Conservation (phyloP, 1,140 invertebrate species). For the Drosophila ercepeae region DNA sequence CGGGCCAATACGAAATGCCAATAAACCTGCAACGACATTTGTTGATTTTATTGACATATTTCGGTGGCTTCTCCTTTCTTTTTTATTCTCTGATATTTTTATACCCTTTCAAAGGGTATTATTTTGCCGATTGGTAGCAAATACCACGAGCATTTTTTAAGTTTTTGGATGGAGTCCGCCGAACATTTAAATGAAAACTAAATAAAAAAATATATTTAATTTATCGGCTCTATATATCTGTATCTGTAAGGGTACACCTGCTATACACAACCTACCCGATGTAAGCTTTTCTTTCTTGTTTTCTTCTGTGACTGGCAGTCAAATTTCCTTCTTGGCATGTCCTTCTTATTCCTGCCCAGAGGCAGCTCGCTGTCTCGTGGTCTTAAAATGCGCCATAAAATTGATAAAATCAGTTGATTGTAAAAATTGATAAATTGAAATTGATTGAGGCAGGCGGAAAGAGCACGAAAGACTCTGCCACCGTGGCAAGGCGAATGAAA, state of each 20-base stretch:
- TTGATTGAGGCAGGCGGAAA: constrained; percentile 71
- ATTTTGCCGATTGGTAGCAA: too few species aligned
- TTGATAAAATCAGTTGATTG: constrained; percentile 83
- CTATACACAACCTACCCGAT: too few species aligned
- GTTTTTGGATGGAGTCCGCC: too few species aligned
- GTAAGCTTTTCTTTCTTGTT: constrained; percentile 4
- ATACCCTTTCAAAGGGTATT: background rate
- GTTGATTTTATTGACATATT: constrained; percentile 81
- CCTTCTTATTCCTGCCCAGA: constrained; percentile 53
- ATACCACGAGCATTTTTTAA: too few species aligned
- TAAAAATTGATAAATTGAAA: constrained; percentile 83
- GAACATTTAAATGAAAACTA: too few species aligned
- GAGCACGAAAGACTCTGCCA: constrained; percentile 18
- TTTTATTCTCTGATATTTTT: constrained; percentile 1
- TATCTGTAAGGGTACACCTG: too few species aligned
- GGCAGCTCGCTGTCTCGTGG: constrained; percentile 34
- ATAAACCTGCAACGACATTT: constrained; percentile 69
- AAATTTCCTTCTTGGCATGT: constrained; percentile 63
- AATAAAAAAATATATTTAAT: too few species aligned
- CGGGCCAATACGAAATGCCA: constrained; percentile 33
- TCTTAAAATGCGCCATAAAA: constrained; percentile 80
- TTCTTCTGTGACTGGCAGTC: constrained; percentile 54
- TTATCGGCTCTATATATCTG: too few species aligned
- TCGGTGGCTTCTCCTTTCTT: constrained; percentile 24
- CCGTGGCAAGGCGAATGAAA: too few species aligned